Evolutionary conservation across 2,113 vertebrate species (phyloP).

Genomic region (Atlantisia rogersi): DNA sequence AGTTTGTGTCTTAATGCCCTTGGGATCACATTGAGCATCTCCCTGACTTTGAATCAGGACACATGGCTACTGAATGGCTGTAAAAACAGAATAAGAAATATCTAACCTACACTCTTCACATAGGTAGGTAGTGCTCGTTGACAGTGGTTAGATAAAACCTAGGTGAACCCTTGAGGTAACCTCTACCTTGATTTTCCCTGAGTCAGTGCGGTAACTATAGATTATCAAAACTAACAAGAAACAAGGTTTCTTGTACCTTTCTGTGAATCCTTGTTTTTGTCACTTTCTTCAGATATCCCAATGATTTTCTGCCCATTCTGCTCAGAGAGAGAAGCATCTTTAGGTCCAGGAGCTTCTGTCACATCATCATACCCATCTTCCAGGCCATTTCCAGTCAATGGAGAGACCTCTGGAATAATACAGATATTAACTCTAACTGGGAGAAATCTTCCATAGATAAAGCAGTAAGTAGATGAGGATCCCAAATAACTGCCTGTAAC

Average conservation of each 20-base stretch:
- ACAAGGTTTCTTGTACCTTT: background rate
- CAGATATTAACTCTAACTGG: background rate
- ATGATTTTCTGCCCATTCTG: background rate
- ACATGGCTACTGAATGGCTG: too few species aligned
- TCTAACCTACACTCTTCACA: too few species aligned
- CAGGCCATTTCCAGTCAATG: background rate
- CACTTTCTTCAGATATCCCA: background rate
- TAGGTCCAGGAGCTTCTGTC: background rate
- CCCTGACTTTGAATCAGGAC: too few species aligned
- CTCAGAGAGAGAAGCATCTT: background rate
- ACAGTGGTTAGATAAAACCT: background rate
- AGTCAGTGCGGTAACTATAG: background rate
- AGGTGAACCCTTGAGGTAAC: background rate
- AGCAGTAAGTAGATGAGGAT: background rate
- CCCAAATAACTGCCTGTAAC: background rate
- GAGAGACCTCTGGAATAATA: background rate
- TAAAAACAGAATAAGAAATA: too few species aligned
- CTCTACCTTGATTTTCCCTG: background rate
- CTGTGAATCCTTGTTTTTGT: background rate
- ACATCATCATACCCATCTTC: slow-evolving; percentile 45
- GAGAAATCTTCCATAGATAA: background rate
- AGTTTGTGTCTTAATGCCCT: too few species aligned
- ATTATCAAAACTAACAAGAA: background rate
- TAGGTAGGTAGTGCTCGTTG: too few species aligned
- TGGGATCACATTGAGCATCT: too few species aligned